A percentile compares a stretch with the other conserved stretches of the same genome.
phyloP scores from a whole-genome alignment of 2,113 vertebrate genomes.

The Haemorhous mexicanus region DNA sequence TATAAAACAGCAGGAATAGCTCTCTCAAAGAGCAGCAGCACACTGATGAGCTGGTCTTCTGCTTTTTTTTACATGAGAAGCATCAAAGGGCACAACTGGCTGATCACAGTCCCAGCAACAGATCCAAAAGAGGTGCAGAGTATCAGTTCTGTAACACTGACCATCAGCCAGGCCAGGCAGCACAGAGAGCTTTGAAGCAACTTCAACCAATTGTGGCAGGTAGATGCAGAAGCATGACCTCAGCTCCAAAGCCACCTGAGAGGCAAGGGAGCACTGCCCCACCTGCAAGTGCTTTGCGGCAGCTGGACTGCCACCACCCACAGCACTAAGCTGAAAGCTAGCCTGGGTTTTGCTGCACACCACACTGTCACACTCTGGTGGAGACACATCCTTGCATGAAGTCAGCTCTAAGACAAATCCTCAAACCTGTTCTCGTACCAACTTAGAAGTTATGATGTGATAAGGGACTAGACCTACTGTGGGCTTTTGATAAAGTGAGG shows the following conservation, averaged over 20 bases:
- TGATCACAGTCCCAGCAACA: neutral
- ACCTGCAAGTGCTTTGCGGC: accelerated
- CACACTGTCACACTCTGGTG: neutral
- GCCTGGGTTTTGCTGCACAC: neutral
- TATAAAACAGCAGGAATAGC: neutral
- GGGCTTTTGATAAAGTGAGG: neutral
- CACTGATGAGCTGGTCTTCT: neutral
- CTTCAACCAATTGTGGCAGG: accelerated
- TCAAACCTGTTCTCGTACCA: neutral
- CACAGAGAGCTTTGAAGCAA: neutral
- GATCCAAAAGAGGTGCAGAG: accelerated
- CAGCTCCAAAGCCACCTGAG: neutral
- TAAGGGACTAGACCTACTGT: neutral
- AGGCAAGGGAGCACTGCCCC: neutral
- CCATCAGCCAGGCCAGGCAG: neutral
- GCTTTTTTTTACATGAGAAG: neutral
- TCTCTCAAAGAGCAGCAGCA: neutral
- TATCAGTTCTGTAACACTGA: neutral
- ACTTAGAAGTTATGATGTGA: neutral
- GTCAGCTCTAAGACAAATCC: neutral
- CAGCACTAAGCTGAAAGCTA: neutral
- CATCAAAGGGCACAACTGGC: neutral
- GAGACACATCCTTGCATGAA: neutral
- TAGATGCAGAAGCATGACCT: neutral
- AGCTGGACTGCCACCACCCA: neutral